Conservation (phyloP, 2,113 vertebrate genomes). For the Procavia capensis region DNA sequence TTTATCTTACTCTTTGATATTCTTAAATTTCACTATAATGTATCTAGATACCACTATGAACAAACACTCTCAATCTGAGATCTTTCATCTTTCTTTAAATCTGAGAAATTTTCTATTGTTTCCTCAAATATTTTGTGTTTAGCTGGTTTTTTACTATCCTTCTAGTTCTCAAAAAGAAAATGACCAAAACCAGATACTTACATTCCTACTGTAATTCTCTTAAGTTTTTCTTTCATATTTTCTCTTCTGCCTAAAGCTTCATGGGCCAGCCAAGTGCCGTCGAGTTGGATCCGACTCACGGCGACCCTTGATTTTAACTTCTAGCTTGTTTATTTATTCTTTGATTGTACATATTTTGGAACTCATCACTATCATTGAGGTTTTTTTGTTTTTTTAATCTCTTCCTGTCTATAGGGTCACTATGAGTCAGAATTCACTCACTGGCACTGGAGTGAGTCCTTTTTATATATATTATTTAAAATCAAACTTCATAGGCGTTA, state of each 20-base stretch:
- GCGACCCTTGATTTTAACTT: background rate
- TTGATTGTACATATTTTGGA: background rate
- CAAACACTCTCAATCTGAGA: background rate
- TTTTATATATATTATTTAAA: background rate
- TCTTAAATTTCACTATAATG: background rate
- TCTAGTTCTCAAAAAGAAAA: background rate
- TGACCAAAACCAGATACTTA: background rate
- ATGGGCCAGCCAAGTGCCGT: background rate
- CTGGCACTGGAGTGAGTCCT: too few species aligned
- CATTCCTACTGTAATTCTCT: background rate
- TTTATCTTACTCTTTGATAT: background rate
- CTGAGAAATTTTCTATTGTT: background rate
- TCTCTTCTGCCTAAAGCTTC: background rate
- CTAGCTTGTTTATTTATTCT: background rate
- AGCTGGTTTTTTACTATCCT: background rate
- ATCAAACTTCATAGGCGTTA: background rate
- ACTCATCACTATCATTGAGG: background rate
- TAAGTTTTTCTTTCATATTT: background rate
- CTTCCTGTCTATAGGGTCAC: background rate
- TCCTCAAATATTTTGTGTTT: background rate
- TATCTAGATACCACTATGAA: background rate
- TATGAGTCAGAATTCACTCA: too few species aligned
- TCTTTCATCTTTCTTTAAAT: background rate
- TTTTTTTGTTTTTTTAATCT: background rate
- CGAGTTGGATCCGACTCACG: too few species aligned